phyloP scores from a whole-genome alignment of 2,797 vertebrate genomes.

The Platyrinchus mystaceus region DNA sequence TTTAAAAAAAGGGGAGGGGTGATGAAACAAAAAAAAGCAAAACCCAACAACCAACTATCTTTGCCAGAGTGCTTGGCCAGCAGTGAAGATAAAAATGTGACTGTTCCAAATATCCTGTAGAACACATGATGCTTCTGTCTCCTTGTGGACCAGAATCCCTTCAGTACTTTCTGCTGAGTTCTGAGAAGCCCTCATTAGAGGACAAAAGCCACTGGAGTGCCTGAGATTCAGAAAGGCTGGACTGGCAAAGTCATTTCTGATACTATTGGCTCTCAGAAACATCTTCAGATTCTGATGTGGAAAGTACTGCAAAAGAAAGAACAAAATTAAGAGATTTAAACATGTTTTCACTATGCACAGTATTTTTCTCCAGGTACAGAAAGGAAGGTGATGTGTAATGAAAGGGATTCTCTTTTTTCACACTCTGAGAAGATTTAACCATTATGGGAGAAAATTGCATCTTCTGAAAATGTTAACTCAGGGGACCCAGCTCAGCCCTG shows the following conservation, averaged over 20 bases:
- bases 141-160: neutral
- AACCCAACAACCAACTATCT: neutral
- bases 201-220: constrained; percentile 2
- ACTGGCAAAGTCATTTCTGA: neutral
- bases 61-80: neutral
- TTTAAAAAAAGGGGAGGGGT: neutral
- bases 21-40: neutral
- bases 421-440: neutral
- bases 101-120: neutral
- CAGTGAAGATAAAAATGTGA: constrained; percentile 5
- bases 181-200: constrained; percentile 11
- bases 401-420: neutral
- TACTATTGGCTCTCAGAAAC: neutral
- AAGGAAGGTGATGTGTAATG: neutral
- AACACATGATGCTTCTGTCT: neutral
- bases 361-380: neutral
- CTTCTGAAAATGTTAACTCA: neutral
- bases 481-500: neutral
- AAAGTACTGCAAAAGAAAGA: constrained; percentile 86
- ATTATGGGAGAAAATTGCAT: neutral
- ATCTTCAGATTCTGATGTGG: constrained; percentile 93
- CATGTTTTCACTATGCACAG: neutral
- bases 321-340: neutral
- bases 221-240: constrained; percentile 64
- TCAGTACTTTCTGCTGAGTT: neutral